phyloP scores from a whole-genome alignment of 2,888 invertebrate genomes.

The Herminia tarsipennalis region DNA sequence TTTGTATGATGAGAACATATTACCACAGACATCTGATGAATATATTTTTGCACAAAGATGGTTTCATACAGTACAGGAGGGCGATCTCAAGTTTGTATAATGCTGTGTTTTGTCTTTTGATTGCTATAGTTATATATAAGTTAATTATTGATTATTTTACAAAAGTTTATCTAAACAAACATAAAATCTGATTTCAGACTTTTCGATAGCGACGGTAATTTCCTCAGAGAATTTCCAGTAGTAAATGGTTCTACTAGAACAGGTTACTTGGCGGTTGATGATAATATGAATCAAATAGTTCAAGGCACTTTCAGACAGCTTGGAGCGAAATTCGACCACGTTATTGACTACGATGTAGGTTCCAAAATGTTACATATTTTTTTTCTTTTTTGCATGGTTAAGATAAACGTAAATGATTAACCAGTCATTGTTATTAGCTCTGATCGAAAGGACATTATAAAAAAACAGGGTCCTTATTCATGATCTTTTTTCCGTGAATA shows the following conservation, averaged over 20 bases:
- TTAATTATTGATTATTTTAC: no score
- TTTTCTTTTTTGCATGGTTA: background rate
- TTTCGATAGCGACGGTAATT: slow-evolving; percentile 5
- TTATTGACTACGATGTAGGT: slow-evolving; percentile 13
- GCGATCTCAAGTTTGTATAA: background rate
- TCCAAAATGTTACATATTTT: no score
- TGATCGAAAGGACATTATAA: background rate
- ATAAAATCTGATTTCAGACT: slow-evolving; percentile 17
- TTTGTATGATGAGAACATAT: slow-evolving; percentile 44
- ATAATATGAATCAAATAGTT: slow-evolving; percentile 9
- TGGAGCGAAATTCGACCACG: background rate
- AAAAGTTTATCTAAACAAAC: no score
- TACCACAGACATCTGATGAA: slow-evolving; percentile 55
- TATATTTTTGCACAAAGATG: slow-evolving; percentile 51
- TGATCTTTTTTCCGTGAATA: background rate
- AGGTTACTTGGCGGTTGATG: slow-evolving; percentile 3
- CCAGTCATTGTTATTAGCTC: background rate
- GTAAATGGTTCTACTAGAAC: slow-evolving; percentile 10
- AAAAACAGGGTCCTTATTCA: background rate
- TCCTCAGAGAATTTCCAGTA: background rate
- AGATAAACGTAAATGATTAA: background rate
- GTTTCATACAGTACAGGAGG: background rate
- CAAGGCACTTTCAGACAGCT: slow-evolving; percentile 19
- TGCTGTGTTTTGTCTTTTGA: no score
- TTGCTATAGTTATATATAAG: no score